Base-by-base conservation (phyloP, 2,797 vertebrate genomes). In the Phrynocephalus vlangalii region DNA sequence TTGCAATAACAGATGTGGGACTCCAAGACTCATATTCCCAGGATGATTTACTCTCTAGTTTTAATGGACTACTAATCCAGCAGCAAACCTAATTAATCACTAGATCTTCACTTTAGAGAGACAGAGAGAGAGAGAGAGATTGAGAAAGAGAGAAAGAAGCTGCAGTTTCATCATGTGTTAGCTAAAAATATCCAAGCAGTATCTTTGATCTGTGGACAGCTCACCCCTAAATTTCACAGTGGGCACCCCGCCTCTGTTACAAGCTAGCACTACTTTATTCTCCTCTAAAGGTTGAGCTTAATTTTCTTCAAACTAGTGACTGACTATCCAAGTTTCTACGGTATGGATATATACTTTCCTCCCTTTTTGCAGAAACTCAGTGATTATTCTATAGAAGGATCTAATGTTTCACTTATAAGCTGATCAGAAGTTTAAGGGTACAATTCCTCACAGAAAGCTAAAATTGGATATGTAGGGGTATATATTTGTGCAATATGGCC, bases 61-160 rank as follows among this genome's bases (percentile, higher is more conserved):
- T 92, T 87, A 92, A 81, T 85, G 78, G 82, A 72, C 0, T 0
- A 82, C 44, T 78, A 85, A 93, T 63, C 90, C 86, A 82, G 87
- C 1, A 91, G 52, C 60, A 92, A 83, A 66, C 38, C 20, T 33
- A 38, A 70, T 50, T 92, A 90, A 90, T 89, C 90, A 76, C 82
- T 44, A 84, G 66, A 73, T 84, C 86, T 78, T 79, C 48, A 7
- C 11, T 67, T 0, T 79, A 73, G 50, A 90, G 86, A 87, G 9
- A 44, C 48, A 77, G 48, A 20, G 52, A 52, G 6, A 13, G 50
- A 8, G 33, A 33, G 33, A 33, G 33, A 33, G 33, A 33, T 33
- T 33, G 33, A 33, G 33, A 33, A 33, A 33, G 33, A 33, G 33
- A 33, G 33, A 33, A 44, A 66, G 33, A 81, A 85, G 89, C 20